phyloP scores from a whole-genome alignment of 2,113 vertebrate species.

The Coracopsis vasa region DNA sequence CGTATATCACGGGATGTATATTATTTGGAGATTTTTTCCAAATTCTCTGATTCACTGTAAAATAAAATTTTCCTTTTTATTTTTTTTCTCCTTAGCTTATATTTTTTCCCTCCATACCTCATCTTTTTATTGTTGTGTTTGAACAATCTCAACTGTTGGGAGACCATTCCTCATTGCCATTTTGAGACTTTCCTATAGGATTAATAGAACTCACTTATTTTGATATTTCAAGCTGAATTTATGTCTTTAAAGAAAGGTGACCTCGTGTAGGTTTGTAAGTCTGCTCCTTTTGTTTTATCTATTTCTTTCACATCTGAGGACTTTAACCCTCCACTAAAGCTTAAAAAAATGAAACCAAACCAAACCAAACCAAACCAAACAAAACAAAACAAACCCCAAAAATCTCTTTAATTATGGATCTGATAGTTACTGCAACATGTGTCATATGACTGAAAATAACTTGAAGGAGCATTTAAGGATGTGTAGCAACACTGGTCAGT shows the following conservation, averaged over 20 bases:
- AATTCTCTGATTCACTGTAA: not conserved
- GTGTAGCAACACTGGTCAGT: not conserved
- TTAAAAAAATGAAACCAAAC: not conserved
- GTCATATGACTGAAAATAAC: not conserved
- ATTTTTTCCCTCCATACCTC: not conserved
- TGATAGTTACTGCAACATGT: not conserved
- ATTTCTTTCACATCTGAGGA: not conserved
- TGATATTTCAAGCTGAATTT: not conserved
- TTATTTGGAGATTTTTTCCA: rapidly evolving
- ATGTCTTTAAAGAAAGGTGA: not conserved
- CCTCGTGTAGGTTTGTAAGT: not conserved
- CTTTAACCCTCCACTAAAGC: not conserved
- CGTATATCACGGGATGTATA: not conserved
- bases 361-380: too few species aligned
- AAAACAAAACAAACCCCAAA: not conserved
- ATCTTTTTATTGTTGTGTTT: not conserved
- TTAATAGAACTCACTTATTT: not conserved
- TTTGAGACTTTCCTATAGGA: not conserved
- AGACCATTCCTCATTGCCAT: not conserved
- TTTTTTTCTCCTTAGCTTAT: not conserved
- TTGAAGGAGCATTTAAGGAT: not conserved
- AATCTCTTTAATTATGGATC: not conserved
- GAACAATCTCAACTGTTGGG: not conserved
- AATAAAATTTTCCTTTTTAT: not conserved
- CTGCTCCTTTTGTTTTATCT: not conserved